Percentiles rank a stretch among this genome's conserved stretches.
Conservation (phyloP, 2,888 invertebrate species). For the Eupithecia inturbata region DNA sequence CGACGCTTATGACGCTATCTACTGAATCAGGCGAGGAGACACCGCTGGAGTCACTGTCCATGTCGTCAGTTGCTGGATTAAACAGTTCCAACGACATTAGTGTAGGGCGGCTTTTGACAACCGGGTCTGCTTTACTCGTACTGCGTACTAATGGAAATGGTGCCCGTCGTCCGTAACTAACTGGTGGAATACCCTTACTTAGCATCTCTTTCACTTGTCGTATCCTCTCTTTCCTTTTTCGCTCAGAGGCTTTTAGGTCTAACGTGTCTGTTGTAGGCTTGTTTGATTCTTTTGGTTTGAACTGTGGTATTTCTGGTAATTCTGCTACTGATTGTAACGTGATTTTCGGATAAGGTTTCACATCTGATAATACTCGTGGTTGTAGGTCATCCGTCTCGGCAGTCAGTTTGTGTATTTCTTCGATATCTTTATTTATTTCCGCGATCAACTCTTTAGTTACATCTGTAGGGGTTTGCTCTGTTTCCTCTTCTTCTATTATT, state of each 20-base stretch:
- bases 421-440: conserved; percentile 79
- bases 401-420: conserved; percentile 80
- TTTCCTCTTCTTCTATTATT: conserved; percentile 72
- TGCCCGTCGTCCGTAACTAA: conserved; percentile 76
- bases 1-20: conserved; percentile 93
- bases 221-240: conserved; percentile 85
- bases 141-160: conserved; percentile 89
- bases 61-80: conserved; percentile 95
- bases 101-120: conserved; percentile 88
- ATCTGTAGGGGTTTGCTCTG: conserved; percentile 62
- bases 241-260: conserved; percentile 78
- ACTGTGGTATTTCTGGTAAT: conserved; percentile 86
- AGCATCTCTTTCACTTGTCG: conserved; percentile 89
- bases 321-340: conserved; percentile 86
- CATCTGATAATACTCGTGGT: conserved; percentile 77
- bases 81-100: conserved; percentile 92
- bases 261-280: conserved; percentile 69
- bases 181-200: conserved; percentile 87
- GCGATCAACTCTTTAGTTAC: conserved; percentile 70
- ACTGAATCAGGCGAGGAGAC: conserved; percentile 94
- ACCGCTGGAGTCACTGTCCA: conserved; percentile 94
- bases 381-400: conserved; percentile 74
- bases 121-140: conserved; percentile 84
- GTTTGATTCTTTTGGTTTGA: conserved; percentile 69
- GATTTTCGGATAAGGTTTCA: conserved; percentile 83